Conservation (phyloP, 2,113 vertebrate species). For the Seriola rivoliana region DNA sequence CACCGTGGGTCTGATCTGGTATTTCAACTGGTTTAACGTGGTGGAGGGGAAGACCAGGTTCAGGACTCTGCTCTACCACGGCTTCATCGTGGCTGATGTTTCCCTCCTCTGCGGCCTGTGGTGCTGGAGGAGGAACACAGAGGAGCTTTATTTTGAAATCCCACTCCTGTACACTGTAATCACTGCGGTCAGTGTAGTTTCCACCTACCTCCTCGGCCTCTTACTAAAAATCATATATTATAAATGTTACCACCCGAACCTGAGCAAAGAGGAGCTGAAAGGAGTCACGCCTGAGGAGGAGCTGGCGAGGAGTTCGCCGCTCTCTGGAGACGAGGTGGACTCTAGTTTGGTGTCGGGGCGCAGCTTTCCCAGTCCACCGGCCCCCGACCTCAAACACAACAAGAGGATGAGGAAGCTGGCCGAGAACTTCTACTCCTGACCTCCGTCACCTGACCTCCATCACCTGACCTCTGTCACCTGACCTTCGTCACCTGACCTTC, state of each 20-base stretch:
- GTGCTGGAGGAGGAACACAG: conserved; percentile 63
- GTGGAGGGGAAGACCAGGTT: conserved; percentile 70
- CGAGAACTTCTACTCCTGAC: conserved; percentile 71
- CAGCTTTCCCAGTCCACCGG: rapidly evolving
- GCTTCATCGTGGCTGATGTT: conserved; percentile 85
- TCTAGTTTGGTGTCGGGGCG: neutral
- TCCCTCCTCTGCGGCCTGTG: conserved; percentile 80
- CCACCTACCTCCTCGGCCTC: conserved; percentile 48
- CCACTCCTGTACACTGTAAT: neutral
- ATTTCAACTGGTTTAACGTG: conserved; percentile 92
- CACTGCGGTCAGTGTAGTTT: rapidly evolving
- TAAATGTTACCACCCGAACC: conserved; percentile 67
- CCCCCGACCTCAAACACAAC: neutral
- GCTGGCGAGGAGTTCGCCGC: neutral
- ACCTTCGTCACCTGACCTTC: too few species aligned
- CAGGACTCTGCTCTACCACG: conserved; percentile 84
- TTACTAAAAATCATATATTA: conserved; percentile 68
- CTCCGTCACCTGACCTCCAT: neutral
- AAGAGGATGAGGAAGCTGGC: conserved; percentile 77
- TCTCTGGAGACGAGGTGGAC: neutral
- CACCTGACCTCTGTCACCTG: too few species aligned
- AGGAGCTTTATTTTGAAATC: neutral
- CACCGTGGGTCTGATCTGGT: conserved; percentile 87
- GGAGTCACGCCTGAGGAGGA: neutral
- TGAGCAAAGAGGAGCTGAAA: neutral